A percentile compares a stretch with the other conserved stretches of the same genome.
Evolutionary conservation across 2,113 vertebrate genomes (phyloP).

Genomic region (Cephalopterus ornatus): DNA sequence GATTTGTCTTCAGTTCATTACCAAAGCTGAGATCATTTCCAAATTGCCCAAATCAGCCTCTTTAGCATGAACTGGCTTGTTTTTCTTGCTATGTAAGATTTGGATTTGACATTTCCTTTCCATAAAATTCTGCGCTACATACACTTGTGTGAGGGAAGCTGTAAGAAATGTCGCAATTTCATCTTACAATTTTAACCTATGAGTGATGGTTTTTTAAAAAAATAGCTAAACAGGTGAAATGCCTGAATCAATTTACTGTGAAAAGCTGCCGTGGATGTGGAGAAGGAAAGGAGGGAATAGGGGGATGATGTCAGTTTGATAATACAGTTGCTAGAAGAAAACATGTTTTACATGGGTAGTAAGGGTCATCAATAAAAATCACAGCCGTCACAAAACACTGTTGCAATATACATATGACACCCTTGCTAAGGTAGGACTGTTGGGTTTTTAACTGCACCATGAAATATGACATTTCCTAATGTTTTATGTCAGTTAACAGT

Average conservation of each 20-base stretch:
- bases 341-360: neutral
- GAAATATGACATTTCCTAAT: neutral
- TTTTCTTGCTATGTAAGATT: neutral
- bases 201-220: neutral
- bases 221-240: neutral
- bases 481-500: neutral
- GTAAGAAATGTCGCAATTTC: neutral
- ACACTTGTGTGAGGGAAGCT: neutral
- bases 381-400: neutral
- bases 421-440: neutral
- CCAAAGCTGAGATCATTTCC: neutral
- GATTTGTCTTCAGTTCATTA: neutral
- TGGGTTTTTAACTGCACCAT: neutral
- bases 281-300: neutral
- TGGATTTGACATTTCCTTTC: neutral
- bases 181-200: neutral
- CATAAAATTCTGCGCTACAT: neutral
- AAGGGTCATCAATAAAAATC: neutral
- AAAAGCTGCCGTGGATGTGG: neutral
- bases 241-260: neutral
- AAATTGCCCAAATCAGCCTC: neutral
- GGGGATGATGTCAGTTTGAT: neutral
- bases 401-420: neutral
- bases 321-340: neutral
- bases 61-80: rapidly evolving